Evolutionary conservation across 2,888 invertebrate genomes (phyloP).

Genomic region (Brachyptera risi): DNA sequence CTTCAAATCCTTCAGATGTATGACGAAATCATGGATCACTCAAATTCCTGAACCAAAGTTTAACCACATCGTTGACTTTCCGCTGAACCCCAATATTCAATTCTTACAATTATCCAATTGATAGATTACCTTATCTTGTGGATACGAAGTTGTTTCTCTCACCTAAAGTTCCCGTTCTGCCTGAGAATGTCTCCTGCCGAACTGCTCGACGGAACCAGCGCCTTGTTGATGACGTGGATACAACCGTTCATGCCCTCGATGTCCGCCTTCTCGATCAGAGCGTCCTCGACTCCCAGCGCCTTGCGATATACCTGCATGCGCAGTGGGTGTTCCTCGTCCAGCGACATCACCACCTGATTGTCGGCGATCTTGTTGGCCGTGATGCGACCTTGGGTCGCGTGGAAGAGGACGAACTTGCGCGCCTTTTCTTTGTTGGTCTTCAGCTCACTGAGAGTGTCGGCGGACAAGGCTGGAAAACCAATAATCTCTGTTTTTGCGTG

Average conservation of each 20-base stretch:
- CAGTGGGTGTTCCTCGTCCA: slow-evolving; percentile 44
- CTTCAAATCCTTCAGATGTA: too few relatives aligned
- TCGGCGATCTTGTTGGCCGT: slow-evolving; percentile 45
- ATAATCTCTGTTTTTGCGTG: too few relatives aligned
- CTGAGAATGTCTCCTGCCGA: slow-evolving; percentile 44
- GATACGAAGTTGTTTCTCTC: too few relatives aligned
- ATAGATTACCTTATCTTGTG: too few relatives aligned
- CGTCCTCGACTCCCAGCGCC: slow-evolving; percentile 47
- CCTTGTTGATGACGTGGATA: slow-evolving; percentile 48
- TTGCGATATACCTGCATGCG: slow-evolving; percentile 47
- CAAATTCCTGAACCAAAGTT: too few relatives aligned
- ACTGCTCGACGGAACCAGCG: slow-evolving; percentile 45
- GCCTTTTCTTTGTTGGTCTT: slow-evolving; percentile 40
- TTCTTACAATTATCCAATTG: too few relatives aligned
- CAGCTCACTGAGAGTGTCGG: slow-evolving; percentile 39
- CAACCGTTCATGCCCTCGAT: slow-evolving; percentile 47
- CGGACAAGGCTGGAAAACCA: slow-evolving; percentile 39
- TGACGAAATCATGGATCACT: too few relatives aligned
- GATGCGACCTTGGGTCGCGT: slow-evolving; percentile 44
- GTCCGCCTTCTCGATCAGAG: slow-evolving; percentile 44
- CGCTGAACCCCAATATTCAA: too few relatives aligned
- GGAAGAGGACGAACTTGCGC: slow-evolving; percentile 45
- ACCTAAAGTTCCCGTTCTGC: slow-evolving; percentile 46
- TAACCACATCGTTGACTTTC: too few relatives aligned
- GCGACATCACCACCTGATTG: slow-evolving; percentile 43